phyloP scores from a whole-genome alignment of 1,140 invertebrate genomes.

The Rhyzopertha dominica region DNA sequence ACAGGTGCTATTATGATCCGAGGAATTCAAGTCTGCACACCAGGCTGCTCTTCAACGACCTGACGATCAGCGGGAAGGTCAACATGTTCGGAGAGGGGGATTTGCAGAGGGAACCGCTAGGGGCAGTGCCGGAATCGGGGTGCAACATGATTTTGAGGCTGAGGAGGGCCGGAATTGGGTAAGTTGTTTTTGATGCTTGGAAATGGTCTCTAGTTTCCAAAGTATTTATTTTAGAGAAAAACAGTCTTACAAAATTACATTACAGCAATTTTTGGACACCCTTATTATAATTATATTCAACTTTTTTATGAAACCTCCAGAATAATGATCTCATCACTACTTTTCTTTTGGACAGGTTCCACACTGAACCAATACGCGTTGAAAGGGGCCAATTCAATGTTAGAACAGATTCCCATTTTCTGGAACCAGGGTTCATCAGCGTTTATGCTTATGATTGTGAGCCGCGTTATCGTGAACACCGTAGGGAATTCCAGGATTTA shows the following conservation, averaged over 20 bases:
- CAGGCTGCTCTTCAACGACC: constrained; percentile 68
- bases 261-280: constrained; percentile 8
- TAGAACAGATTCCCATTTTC: constrained; percentile 73
- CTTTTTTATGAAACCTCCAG: too few relatives aligned
- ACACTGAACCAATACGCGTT: constrained; percentile 51
- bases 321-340: constrained; percentile 8
- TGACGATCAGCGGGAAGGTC: constrained; percentile 70
- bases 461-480: constrained; percentile 44
- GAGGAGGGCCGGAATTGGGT: constrained; percentile 70
- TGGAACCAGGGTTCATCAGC: constrained; percentile 75
- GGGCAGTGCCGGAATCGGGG: constrained; percentile 46
- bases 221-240: constrained; percentile 13
- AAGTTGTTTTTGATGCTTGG: constrained; percentile 22
- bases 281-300: constrained; percentile 6
- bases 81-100: constrained; percentile 54
- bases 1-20: constrained; percentile 69
- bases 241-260: constrained; percentile 1
- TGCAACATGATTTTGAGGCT: constrained; percentile 76
- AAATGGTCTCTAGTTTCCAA: too few relatives aligned
- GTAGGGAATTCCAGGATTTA: constrained; percentile 45
- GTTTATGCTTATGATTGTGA: constrained; percentile 78
- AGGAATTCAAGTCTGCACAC: constrained; percentile 68
- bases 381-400: constrained; percentile 64
- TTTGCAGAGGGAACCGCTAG: constrained; percentile 38
- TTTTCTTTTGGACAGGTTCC: constrained; percentile 40